phyloP scores from a whole-genome alignment of 2,797 vertebrate species.

The Tiaroga cobitis region DNA sequence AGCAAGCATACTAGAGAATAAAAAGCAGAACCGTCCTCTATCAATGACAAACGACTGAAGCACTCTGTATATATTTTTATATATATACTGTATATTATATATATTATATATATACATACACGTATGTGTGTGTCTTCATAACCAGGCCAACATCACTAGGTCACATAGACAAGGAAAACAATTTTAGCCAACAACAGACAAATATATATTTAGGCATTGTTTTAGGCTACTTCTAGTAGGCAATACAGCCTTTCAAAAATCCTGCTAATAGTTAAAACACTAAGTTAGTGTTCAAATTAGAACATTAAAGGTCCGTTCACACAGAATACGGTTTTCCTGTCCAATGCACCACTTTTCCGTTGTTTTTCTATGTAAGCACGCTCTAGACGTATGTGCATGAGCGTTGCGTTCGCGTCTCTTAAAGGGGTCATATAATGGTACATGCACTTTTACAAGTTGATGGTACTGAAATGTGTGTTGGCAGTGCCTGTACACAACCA shows the following conservation, averaged over 20 bases:
- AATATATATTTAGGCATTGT: not conserved
- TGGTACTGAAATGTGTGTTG: too few relatives aligned
- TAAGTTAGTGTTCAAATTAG: not conserved
- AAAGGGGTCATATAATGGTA: too few relatives aligned
- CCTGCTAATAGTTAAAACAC: not conserved
- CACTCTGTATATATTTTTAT: not conserved
- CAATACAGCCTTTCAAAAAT: not conserved
- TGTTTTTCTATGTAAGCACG: too few relatives aligned
- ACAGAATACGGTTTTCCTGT: too few relatives aligned
- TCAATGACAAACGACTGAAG: not conserved
- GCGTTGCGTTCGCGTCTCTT: too few relatives aligned
- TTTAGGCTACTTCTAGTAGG: not conserved
- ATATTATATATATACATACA: too few relatives aligned
- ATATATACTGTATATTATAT: too few relatives aligned
- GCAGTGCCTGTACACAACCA: too few relatives aligned
- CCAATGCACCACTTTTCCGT: too few relatives aligned
- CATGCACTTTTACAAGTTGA: too few relatives aligned
- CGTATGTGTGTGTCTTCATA: not conserved
- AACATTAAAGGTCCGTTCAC: not conserved
- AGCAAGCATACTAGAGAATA: not conserved
- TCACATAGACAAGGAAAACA: not conserved
- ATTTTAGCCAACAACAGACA: not conserved
- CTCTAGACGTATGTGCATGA: too few relatives aligned
- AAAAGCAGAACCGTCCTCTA: not conserved
- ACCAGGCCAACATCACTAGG: not conserved